Conservation (phyloP, 2,113 vertebrate species). For the Rhizomys pruinosus region DNA sequence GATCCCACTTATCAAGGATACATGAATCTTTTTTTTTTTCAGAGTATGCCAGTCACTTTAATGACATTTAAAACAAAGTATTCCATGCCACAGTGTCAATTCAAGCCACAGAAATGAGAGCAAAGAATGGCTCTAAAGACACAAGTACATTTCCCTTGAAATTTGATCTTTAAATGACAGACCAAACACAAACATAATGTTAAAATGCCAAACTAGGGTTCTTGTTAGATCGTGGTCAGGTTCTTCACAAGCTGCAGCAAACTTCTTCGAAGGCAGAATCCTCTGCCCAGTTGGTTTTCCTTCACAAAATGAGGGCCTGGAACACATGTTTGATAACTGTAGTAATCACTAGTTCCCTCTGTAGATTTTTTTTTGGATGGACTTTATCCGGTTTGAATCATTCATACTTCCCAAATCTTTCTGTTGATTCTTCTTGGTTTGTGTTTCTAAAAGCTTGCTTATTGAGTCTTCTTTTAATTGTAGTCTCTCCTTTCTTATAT, state of each 20-base stretch:
- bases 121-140: not conserved
- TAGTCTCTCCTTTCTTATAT: constrained; percentile 81
- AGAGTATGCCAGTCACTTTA: not conserved
- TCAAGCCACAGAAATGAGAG: not conserved
- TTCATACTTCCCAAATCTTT: constrained; percentile 19
- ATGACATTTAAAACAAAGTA: constrained; percentile 37
- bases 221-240: constrained; percentile 18
- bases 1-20: not conserved
- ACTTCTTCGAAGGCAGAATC: constrained; percentile 81
- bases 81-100: not conserved
- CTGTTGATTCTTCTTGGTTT: constrained; percentile 13
- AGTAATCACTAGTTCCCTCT: constrained; percentile 69
- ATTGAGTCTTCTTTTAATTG: constrained; percentile 72
- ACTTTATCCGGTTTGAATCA: not conserved
- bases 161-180: constrained; percentile 43
- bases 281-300: constrained; percentile 86
- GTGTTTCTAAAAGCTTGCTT: constrained; percentile 75
- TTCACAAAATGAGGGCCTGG: constrained; percentile 87
- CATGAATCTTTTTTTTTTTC: too few relatives aligned
- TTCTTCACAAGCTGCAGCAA: constrained; percentile 85
- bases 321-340: constrained; percentile 83
- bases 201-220: not conserved
- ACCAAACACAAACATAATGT: not conserved
- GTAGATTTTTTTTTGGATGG: not conserved
- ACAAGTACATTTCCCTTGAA: constrained; percentile 30